Evolutionary conservation across 2,797 vertebrate species (phyloP), one percentile per base, ranked within the genome.

Genomic region (Neopelma chrysocephalum): DNA sequence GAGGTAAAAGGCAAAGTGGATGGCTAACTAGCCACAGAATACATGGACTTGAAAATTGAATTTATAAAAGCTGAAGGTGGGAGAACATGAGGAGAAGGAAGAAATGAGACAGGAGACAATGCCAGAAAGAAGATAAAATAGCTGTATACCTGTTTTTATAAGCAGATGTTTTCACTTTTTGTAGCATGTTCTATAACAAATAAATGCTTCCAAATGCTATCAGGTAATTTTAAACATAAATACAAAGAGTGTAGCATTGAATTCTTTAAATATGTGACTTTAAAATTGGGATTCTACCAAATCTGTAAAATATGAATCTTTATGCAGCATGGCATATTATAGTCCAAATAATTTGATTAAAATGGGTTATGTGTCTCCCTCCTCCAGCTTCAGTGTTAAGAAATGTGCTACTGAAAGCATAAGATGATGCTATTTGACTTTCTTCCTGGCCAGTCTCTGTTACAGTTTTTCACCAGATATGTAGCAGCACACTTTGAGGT

Each of bases 181-280:
- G 34, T 61, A 57, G 17, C 2, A 31, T 5, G 2, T 75, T 81
- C 42, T 60, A 18, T 61, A 78, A 65, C 34, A 83, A 89, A 86
- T 58, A 88, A 90, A 29, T 40, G 4, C 31, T 82, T 88, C 56
- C 34, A 80, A 89, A 92, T 38, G 54, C 12, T 58, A 26, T 34
- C 42, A 91, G 60, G 40, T 89, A 87, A 79, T 82, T 90, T 82
- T 27, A 56, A 88, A 58, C 21, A 89, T 53, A 87, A 92, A 90
- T 53, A 71, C 42, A 76, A 50, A 60, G 62, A 31, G 4, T 31
- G 9, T 61, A 81, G 17, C 17, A 56, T 29, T 86, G 54, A 51
- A 38, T 23, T 83, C 57, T 81, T 79, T 88, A 82, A 90, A 76
- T 69, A 78, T 12, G 10, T 70, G 42, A 40, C 51, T 89, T 87